Evolutionary conservation across 2,113 vertebrate species (phyloP).

Genomic region (Dromaius novaehollandiae): DNA sequence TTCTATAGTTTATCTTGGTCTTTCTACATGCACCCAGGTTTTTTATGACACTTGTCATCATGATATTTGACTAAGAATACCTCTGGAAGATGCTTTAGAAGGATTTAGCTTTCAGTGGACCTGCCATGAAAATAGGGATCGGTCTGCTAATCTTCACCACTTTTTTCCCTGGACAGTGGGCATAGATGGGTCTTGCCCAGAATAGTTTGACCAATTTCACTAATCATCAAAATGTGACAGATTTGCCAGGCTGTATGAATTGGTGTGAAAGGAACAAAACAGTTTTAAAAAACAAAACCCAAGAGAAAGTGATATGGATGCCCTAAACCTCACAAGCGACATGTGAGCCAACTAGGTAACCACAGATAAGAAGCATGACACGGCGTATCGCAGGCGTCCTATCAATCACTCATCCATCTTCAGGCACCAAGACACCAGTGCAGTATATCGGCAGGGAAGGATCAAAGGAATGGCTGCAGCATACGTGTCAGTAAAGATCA

Average conservation of each 20-base stretch:
- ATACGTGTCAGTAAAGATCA: conserved; percentile 18
- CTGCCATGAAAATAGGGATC: neutral
- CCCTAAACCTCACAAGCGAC: neutral
- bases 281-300: neutral
- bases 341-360: neutral
- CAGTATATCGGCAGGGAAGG: neutral
- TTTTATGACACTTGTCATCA: accelerated
- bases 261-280: neutral
- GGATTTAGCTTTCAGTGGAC: neutral
- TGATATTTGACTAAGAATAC: accelerated
- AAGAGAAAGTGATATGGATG: conserved; percentile 1
- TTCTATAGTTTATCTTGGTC: neutral
- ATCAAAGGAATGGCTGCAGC: neutral
- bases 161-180: accelerated
- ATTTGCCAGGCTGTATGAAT: accelerated
- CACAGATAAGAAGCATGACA: conserved; percentile 29
- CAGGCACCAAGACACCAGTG: accelerated
- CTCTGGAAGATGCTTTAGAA: neutral
- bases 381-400: neutral
- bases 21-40: accelerated
- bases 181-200: accelerated
- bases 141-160: neutral
- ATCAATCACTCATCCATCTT: conserved; percentile 62
- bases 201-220: accelerated
- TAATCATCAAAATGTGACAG: neutral